phyloP scores from a whole-genome alignment of 1,140 invertebrate genomes.

The Dermatophagoides farinae region DNA sequence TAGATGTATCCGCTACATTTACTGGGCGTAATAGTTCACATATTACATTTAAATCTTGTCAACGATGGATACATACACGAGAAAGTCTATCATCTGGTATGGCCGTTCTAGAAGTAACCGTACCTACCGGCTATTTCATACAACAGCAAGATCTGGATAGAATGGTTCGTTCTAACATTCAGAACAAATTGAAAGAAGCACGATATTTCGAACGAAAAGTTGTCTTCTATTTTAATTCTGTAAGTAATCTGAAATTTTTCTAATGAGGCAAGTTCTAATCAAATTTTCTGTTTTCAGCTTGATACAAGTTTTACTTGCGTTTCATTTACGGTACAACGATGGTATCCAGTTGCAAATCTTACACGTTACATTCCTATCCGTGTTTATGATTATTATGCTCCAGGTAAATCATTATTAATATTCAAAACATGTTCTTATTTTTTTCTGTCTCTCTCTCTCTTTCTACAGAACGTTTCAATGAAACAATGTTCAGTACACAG shows the following conservation, averaged over 20 bases:
- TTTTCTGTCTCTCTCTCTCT: neutral
- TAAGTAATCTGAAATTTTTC: slow-evolving; percentile 31
- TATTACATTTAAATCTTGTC: slow-evolving; percentile 56
- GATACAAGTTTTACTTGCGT: slow-evolving; percentile 63
- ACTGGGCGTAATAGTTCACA: slow-evolving; percentile 81
- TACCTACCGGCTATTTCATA: slow-evolving; percentile 82
- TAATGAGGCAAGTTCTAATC: neutral
- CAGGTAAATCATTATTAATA: slow-evolving; percentile 38
- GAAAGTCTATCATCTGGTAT: slow-evolving; percentile 68
- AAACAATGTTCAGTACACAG: slow-evolving; percentile 71
- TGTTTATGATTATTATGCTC: slow-evolving; percentile 88
- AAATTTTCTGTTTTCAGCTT: slow-evolving; percentile 32
- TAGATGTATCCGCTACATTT: slow-evolving; percentile 46
- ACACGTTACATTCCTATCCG: slow-evolving; percentile 68
- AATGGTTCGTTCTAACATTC: slow-evolving; percentile 47
- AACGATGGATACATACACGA: slow-evolving; percentile 55
- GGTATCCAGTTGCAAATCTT: slow-evolving; percentile 91
- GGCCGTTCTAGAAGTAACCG: slow-evolving; percentile 68
- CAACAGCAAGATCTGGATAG: slow-evolving; percentile 68
- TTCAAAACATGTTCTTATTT: neutral
- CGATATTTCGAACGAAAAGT: slow-evolving; percentile 58
- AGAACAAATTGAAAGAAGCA: slow-evolving; percentile 60
- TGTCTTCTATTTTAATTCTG: slow-evolving; percentile 83
- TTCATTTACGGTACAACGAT: slow-evolving; percentile 73
- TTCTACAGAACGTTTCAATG: slow-evolving; percentile 65